Base-by-base conservation (phyloP, 2,113 vertebrate species). In the Sprattus sprattus region DNA sequence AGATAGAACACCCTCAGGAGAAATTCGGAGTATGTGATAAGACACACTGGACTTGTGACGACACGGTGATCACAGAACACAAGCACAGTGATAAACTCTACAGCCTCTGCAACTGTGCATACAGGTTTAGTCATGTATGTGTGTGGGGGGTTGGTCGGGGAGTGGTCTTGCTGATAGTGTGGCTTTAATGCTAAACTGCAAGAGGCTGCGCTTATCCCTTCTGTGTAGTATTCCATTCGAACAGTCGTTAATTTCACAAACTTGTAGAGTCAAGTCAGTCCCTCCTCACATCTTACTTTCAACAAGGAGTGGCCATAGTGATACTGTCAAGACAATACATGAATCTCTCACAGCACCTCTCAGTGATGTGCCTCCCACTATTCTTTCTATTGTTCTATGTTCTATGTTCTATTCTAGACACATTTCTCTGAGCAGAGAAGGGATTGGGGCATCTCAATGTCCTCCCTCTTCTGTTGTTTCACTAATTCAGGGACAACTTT, bases 31-130 rank as follows among this genome's bases (percentile, higher is more conserved):
- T 50, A 11, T 64, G 39, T 50, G 46, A 22, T 81, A 81, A 57
- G 20, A 39, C 28, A 71, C 64, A 32, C 28, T 54, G 39, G 80
- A 81, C 86, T 81, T 86, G 86, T 80, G 64, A 9, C 2, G 85
- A 78, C 49, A 32, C 25, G 32, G 18, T 13, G 28, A 16, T 4
- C 10, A 18, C 2, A 11, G 71, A 78, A 39, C 71, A 78, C 13
- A 44, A 44, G 15, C 32, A 78, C 71, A 78, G 28, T 16, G 10
- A 78, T 16, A 78, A 78, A 16, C 3, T 39, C 13, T 39, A 78
- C 16, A 15, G 32, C 28, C 15, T 78, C 22, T 9, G 15, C 0
- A 78, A 78, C 32, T 78, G 71, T 16, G 2, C 15, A 78, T 78
- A 11, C 32, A 78, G 11, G 28, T 39, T 6, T 15, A 4, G 22